These are phyloP conservation scores for Cyanoderma ruficeps DNA, from an alignment of 2,113 vertebrate species.

Conservation along the genomic window DNA sequence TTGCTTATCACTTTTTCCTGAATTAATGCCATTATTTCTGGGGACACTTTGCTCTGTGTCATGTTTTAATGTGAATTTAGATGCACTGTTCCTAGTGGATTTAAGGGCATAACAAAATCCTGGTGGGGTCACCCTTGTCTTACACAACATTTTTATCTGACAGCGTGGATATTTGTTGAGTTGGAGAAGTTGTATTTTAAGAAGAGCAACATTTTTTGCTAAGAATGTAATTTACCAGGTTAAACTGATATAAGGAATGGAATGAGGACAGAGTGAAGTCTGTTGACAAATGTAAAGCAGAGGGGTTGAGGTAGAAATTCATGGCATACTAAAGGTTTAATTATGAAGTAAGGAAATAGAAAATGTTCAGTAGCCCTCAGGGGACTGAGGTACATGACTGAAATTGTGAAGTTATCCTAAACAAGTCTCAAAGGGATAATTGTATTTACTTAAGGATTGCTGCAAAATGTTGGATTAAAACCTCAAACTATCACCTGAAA, in stretches of 20 bases:
- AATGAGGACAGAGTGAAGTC: not conserved
- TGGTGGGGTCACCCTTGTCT: not conserved
- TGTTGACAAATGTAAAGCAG: not conserved
- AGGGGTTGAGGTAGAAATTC: not conserved
- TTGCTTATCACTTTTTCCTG: not conserved
- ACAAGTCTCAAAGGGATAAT: not conserved
- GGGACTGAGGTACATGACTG: not conserved
- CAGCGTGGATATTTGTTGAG: fast-evolving
- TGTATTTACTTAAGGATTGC: not conserved
- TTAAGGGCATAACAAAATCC: not conserved
- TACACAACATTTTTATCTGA: not conserved
- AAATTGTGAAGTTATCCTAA: not conserved
- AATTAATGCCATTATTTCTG: not conserved
- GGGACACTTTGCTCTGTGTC: not conserved
- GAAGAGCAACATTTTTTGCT: not conserved
- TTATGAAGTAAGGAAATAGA: not conserved
- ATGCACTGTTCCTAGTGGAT: not conserved
- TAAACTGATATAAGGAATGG: not conserved
- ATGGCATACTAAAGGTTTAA: not conserved
- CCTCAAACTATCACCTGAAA: not conserved
- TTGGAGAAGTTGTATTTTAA: not conserved
- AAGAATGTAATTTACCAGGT: not conserved
- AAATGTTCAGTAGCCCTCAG: not conserved
- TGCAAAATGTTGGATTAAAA: not conserved
- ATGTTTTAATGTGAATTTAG: not conserved